Evolutionary conservation across 2,797 vertebrate genomes (phyloP), one percentile per base, ranked within the genome.

Genomic region (Phrynocephalus guinanensis): DNA sequence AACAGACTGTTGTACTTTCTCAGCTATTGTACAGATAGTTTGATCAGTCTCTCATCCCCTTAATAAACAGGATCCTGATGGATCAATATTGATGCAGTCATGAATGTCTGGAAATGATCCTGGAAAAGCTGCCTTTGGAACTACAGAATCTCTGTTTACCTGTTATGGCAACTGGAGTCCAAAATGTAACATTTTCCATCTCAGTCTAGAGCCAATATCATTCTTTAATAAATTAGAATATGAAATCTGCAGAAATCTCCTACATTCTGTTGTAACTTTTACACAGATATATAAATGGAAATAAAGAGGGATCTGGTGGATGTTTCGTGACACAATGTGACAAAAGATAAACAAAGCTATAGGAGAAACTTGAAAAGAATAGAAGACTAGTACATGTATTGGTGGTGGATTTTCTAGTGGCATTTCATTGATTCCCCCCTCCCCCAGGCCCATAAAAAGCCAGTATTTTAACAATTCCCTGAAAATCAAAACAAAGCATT

Each of bases 41-140:
- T 79, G 67, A 70, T 68, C 75, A 68, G 0, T 78, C 75, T 16
- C 60, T 30, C 24, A 67, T 78, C 30, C n/a, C 44, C 48, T 67
- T 77, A 44, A 82, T 90, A 83, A 48, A 87, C 60, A 73, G 30
- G 44, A 88, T 88, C 90, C 68, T 81, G 91, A 81, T 89, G 92
- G 85, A 91, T 73, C 52, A 56, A 44, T 68, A 80, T n/a, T 66
- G 28, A 73, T 73, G 20, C 56, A 66, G 8, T 66, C 71, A 33
- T 48, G 26, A 86, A 24, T 22, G 26, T 56, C 16, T 48, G 15
- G 60, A 63, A 63, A 63, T 18, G 15, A 63, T 63, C 60, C 20
- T 63, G 16, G 60, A 63, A 63, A 63, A 63, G 60, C 15, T 63
- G 20, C 52, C 8, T 13, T 63, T 63, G 60, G 60, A 63, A 63